Evolutionary conservation across 2,113 vertebrate genomes (phyloP), one percentile per base, ranked within the genome.

Genomic region (Peromyscus californicus): DNA sequence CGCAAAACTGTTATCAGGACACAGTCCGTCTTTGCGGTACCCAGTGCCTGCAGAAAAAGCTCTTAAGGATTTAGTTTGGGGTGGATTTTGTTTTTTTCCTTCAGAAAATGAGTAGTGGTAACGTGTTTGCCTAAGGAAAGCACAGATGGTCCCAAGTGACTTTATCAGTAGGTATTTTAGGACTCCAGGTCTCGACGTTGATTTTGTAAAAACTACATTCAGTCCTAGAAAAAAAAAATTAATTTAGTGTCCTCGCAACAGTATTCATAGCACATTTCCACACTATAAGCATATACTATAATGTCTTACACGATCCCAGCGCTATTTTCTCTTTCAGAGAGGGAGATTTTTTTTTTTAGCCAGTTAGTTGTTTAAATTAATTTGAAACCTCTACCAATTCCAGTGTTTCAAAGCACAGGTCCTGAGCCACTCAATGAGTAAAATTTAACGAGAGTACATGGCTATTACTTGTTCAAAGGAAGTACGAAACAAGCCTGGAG

Each of bases 181-280:
- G 6, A 59, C 45, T 24, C 17, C 48, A 70, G 89, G 19, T 80
- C 13, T 95, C 90, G 29, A 75, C 21, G 48, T 1, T 31, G 45
- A 5, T n/a, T 61, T 59, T 74, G 13, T 0, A 54, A 48, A 29
- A 80, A 39, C 36, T 11, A 69, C 59, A 10, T 89, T 72, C 19
- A 45, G 63, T 15, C 36, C 7, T 33, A 89, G 48, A 91, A 94
- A 85, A 91, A 91, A n/a, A 88, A 57, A 45, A 83, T 92, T 39
- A 80, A 61, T 93, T 93, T 93, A 29, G 86, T 89, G 91, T 95
- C 54, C 16, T 84, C 9, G 42, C 59, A 79, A 87, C 84, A 88
- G 17, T 85, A 48, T 95, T 80, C 80, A 16, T 72, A 93, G 87
- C 39, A 26, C 51, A 80, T 88, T 93, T 89, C 79, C 63, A 72